These are phyloP conservation scores for Rotaria macrura DNA, from an alignment of 2,888 invertebrate genomes.

Conservation along the genomic window DNA sequence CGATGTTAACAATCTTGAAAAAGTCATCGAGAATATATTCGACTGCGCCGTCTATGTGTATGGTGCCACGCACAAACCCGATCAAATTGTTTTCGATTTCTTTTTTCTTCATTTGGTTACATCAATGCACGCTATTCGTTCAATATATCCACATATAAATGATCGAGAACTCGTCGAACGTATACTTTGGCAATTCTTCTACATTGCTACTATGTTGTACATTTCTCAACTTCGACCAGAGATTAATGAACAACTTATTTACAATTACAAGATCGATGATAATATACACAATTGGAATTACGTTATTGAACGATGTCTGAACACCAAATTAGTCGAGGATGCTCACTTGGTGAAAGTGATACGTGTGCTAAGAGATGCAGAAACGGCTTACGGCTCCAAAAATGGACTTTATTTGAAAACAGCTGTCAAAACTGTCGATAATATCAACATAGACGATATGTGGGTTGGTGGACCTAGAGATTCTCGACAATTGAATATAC, in stretches of 20 bases:
- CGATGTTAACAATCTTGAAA: background rate
- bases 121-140: background rate
- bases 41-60: background rate
- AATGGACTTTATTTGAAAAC: constrained; percentile 4
- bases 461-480: background rate
- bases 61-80: background rate
- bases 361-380: background rate
- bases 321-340: background rate
- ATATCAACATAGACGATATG: background rate
- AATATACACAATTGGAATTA: background rate
- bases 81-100: background rate
- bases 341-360: background rate
- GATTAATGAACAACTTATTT: background rate
- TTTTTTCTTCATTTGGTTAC: background rate
- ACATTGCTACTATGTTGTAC: background rate
- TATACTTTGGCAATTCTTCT: background rate
- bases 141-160: background rate
- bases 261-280: background rate
- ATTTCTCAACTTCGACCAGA: background rate
- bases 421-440: background rate
- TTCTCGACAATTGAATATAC: constrained; percentile 7
- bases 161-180: background rate
- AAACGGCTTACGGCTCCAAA: background rate
- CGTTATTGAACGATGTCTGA: background rate
- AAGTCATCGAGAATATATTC: background rate